phyloP scores from a whole-genome alignment of 2,888 invertebrate genomes.

The Petrolisthes manimaculis region DNA sequence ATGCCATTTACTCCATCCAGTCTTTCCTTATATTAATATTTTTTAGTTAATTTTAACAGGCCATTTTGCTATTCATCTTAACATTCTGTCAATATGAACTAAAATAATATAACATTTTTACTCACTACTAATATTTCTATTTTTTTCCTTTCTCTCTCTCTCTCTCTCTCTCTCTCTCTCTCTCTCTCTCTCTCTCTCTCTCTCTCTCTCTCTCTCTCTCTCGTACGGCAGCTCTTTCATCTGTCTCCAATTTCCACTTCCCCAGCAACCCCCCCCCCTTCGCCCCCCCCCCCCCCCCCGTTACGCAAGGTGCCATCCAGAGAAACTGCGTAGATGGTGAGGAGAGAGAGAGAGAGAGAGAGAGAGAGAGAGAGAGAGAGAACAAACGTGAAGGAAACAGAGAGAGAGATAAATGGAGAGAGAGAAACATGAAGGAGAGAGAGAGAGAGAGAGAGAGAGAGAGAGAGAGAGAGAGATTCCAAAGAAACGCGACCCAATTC shows the following conservation, averaged over 20 bases:
- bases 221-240: neutral
- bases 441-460: neutral
- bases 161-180: conserved; percentile 11
- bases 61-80: too few species aligned
- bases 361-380: neutral
- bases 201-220: conserved; percentile 4
- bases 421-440: neutral
- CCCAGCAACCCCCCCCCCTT: neutral
- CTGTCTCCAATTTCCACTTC: neutral
- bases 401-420: neutral
- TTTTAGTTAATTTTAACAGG: too few species aligned
- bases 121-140: too few species aligned
- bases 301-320: neutral
- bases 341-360: conserved; percentile 20
- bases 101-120: too few species aligned
- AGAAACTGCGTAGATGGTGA: neutral
- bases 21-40: too few species aligned
- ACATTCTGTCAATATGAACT: too few species aligned
- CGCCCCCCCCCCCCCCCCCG: neutral
- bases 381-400: too few species aligned
- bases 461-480: conserved; percentile 13
- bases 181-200: neutral
- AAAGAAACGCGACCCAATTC: too few species aligned
- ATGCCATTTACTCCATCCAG: too few species aligned
- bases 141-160: too few species aligned